phyloP scores from a whole-genome alignment of 2,888 invertebrate species.

The Platycheirus rosarum region DNA sequence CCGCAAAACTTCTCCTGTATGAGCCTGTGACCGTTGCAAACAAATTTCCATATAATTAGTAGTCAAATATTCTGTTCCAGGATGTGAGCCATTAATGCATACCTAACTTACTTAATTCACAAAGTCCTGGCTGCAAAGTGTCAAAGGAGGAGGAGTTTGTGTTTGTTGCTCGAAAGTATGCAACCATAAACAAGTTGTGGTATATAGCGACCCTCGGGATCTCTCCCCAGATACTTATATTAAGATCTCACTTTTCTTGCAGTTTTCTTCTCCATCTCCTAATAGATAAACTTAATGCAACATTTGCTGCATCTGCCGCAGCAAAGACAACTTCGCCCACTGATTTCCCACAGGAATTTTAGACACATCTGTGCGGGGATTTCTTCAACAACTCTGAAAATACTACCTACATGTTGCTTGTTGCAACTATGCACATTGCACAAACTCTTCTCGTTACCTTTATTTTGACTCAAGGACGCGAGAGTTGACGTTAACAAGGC shows the following conservation, averaged over 20 bases:
- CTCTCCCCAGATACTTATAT: slow-evolving; percentile 29
- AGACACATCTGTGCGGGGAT: slow-evolving; percentile 26
- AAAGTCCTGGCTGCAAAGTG: not conserved
- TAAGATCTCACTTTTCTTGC: slow-evolving; percentile 54
- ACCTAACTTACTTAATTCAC: slow-evolving; percentile 16
- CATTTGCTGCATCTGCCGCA: slow-evolving; percentile 68
- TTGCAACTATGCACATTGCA: not conserved
- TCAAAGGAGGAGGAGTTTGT: not conserved
- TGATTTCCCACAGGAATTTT: slow-evolving; percentile 68
- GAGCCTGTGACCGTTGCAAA: slow-evolving; percentile 28
- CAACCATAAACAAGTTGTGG: slow-evolving; percentile 45
- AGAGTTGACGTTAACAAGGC: slow-evolving; percentile 62
- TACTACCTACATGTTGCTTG: slow-evolving; percentile 31
- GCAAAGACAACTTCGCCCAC: slow-evolving; percentile 65
- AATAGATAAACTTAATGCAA: slow-evolving; percentile 59
- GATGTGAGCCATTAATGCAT: slow-evolving; percentile 45
- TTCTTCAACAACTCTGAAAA: not conserved
- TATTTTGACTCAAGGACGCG: slow-evolving; percentile 13
- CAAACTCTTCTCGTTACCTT: slow-evolving; percentile 40
- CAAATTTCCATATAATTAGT: slow-evolving; percentile 45
- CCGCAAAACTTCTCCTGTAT: not conserved
- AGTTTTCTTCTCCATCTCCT: slow-evolving; percentile 43
- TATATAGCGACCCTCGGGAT: slow-evolving; percentile 18
- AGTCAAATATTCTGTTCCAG: slow-evolving; percentile 34
- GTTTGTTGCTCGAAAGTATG: slow-evolving; percentile 26